Evolutionary conservation across 2,113 vertebrate genomes (phyloP), one percentile per base, ranked within the genome.

Genomic region (Mesitornis unicolor): DNA sequence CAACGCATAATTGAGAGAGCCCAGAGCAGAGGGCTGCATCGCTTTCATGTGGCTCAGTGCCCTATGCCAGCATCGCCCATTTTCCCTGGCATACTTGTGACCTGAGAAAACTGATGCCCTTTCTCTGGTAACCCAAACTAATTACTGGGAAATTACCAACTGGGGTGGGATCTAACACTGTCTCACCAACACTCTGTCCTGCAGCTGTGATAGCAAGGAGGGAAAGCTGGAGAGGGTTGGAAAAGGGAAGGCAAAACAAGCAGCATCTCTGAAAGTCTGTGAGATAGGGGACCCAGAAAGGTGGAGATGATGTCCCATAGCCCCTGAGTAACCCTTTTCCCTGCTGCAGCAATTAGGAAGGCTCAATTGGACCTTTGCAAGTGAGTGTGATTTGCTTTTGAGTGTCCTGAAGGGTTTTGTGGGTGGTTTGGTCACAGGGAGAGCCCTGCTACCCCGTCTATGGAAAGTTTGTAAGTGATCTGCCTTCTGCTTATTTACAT

Each of bases 161-260:
- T 33, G 33, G 36, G 67, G 10, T 68, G 87, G 67, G 60, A 79
- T 18, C 29, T 51, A 42, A 40, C 69, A 38, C 61, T 69, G 36
- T 64, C 48, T 69, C 73, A 53, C 79, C 93, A 69, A 84, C 78
- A 42, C 43, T 48, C 70, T 53, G 48, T 36, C 73, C 48, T 50
- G 25, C 78, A 87, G 84, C 42, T 74, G 78, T 42, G 40, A 57
- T 25, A 87, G 84, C 77, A 91, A 83, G 77, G 78, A 67, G 29
- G 22, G 33, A 61, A 78, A 78, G 16, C 48, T 35, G 40, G 47
- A 59, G 11, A 33, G 7, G 21, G 16, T 15, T 38, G 20, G 42
- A 50, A 67, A 50, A 61, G 33, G 33, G n/a, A 79, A 84, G 21
- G 29, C 43, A 61, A 40, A 50, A 26, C 29, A 60, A 59, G 59